Conservation (phyloP, 2,888 invertebrate genomes). For the Xylota sylvarum region DNA sequence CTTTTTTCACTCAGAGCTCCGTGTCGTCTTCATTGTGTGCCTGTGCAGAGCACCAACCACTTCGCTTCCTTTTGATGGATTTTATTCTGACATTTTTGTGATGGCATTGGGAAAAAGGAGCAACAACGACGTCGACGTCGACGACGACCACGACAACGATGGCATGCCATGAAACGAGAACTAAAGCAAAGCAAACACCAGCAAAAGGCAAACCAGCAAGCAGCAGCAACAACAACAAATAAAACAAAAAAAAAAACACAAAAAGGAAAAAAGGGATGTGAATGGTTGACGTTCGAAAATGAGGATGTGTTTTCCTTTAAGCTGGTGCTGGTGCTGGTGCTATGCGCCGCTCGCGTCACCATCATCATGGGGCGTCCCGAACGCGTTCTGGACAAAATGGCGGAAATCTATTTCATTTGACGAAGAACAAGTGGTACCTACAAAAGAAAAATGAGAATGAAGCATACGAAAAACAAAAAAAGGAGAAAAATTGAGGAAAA, state of each 20-base stretch:
- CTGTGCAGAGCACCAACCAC: conserved; percentile 62
- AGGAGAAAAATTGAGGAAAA: conserved; percentile 36
- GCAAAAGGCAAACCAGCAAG: conserved; percentile 43
- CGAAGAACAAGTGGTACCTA: conserved; percentile 54
- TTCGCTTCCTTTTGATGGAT: conserved; percentile 75
- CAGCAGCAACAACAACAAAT: conserved; percentile 49
- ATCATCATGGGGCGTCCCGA: conserved; percentile 71
- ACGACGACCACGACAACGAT: conserved; percentile 11
- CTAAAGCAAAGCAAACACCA: conserved; percentile 54
- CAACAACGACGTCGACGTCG: conserved; percentile 44
- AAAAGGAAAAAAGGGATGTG: conserved; percentile 75
- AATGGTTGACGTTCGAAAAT: conserved; percentile 71
- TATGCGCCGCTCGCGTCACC: conserved; percentile 62
- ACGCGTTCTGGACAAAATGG: conserved; percentile 67
- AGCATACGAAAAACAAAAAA: background rate
- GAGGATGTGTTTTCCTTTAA: conserved; percentile 72
- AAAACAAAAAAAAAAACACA: conserved; percentile 57
- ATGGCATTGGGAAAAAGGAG: conserved; percentile 72
- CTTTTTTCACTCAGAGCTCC: conserved; percentile 44
- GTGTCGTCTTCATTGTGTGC: conserved; percentile 25
- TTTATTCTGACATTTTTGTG: conserved; percentile 77
- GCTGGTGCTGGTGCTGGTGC: conserved; percentile 7
- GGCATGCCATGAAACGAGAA: conserved; percentile 48
- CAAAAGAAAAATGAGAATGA: background rate
- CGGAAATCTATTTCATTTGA: conserved; percentile 68